These are phyloP conservation scores for Eupleurogrammus muticus DNA, from an alignment of 2,797 vertebrate genomes.

Conservation along the genomic window DNA sequence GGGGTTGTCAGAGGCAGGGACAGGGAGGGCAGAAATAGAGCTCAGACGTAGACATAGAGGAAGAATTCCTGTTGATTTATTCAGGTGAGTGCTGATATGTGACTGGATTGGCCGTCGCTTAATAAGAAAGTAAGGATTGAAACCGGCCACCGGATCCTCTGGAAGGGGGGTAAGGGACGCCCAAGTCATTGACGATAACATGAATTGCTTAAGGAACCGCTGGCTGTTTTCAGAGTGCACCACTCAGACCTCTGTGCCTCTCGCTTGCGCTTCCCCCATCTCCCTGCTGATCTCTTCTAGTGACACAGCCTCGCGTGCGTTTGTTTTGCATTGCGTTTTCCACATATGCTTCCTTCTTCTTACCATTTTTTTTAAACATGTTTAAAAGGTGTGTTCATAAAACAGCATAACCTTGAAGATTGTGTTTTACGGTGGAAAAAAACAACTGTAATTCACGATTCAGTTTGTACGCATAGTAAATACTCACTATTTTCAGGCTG, in stretches of 20 bases:
- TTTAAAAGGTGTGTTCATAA: neutral
- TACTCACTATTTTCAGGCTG: conserved; percentile 13
- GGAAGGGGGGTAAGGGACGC: conserved; percentile 3
- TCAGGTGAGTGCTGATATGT: conserved; percentile 3
- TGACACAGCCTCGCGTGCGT: conserved; percentile 21
- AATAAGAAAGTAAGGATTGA: neutral
- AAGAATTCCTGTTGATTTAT: conserved; percentile 1
- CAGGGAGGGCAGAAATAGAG: neutral
- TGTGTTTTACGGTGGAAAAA: neutral
- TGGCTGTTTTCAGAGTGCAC: conserved; percentile 46
- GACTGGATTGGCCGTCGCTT: conserved; percentile 12
- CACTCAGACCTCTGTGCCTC: conserved; percentile 42
- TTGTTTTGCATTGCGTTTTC: conserved; percentile 55
- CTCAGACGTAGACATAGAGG: neutral
- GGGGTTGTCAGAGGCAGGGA: no score
- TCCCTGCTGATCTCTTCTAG: conserved; percentile 18
- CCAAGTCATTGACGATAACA: conserved; percentile 69
- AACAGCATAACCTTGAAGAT: neutral
- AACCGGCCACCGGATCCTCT: neutral
- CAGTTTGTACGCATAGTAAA: conserved; percentile 21
- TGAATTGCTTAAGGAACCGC: conserved; percentile 53
- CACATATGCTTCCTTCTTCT: neutral
- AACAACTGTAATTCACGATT: neutral
- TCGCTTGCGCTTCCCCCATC: neutral
- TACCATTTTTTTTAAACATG: no score